These are phyloP conservation scores for Synaphobranchus kaupii DNA, from an alignment of 2,797 vertebrate species.

Conservation along the genomic window DNA sequence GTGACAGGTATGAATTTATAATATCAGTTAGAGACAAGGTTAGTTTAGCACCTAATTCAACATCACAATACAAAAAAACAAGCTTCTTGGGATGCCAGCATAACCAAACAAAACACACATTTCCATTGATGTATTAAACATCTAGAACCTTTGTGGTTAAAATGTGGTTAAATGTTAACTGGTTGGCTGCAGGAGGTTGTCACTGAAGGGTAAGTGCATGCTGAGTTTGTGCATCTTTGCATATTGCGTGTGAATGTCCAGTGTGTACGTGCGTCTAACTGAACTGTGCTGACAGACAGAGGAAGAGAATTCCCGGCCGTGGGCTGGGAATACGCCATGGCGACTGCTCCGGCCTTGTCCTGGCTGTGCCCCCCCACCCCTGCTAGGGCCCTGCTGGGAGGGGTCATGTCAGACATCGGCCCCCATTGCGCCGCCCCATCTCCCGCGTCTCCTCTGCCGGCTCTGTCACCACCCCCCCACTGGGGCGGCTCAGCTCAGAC, in stretches of 20 bases:
- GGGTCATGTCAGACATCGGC: conserved; percentile 88
- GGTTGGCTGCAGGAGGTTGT: background rate
- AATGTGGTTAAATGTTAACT: background rate
- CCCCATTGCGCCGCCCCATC: conserved; percentile 78
- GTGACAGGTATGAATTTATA: conserved; percentile 15
- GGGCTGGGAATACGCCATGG: conserved; percentile 59
- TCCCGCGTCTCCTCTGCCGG: conserved; percentile 77
- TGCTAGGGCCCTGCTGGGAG: conserved; percentile 73
- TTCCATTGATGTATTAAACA: background rate
- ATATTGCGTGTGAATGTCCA: background rate
- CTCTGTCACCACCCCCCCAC: conserved; percentile 77
- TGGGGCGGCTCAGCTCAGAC: conserved; percentile 62
- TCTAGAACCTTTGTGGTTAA: background rate
- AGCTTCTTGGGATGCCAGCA: background rate
- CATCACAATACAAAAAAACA: background rate
- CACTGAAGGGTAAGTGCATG: background rate
- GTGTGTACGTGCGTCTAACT: background rate
- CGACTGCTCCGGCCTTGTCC: conserved; percentile 39
- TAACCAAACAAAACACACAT: background rate
- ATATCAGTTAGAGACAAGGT: background rate
- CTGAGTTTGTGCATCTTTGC: background rate
- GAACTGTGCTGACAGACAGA: conserved; percentile 31
- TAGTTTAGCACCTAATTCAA: background rate
- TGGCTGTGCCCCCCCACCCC: conserved; percentile 52
- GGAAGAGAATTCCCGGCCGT: conserved; percentile 37